Conservation (phyloP, 2,888 invertebrate species). For the Uloborus plumipes region DNA sequence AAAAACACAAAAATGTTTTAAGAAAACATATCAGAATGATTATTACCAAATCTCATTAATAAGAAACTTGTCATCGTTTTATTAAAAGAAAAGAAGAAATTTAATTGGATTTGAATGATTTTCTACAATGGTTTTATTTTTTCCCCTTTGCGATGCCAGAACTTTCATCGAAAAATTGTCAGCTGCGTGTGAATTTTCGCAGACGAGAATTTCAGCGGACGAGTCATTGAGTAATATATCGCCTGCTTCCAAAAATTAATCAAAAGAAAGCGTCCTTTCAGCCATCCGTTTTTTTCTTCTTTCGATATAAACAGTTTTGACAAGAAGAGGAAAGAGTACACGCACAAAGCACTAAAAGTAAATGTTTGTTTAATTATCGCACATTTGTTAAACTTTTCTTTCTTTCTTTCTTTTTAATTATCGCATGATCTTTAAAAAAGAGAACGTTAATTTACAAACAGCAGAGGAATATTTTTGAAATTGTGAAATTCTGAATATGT, state of each 20-base stretch:
- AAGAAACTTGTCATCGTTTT: slow-evolving; percentile 52
- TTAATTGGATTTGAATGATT: slow-evolving; percentile 60
- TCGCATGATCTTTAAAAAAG: slow-evolving; percentile 39
- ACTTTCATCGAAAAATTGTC: slow-evolving; percentile 44
- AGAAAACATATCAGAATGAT: slow-evolving; percentile 2
- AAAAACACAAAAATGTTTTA: too few relatives aligned
- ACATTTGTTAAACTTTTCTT: slow-evolving; percentile 34
- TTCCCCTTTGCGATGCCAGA: slow-evolving; percentile 4
- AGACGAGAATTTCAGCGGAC: slow-evolving; percentile 44
- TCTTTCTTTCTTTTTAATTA: slow-evolving; percentile 48
- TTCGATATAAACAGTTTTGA: slow-evolving; percentile 15
- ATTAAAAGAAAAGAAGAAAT: slow-evolving; percentile 20
- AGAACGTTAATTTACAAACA: too few relatives aligned
- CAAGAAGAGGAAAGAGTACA: slow-evolving; percentile 15
- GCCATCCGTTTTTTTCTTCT: not conserved
- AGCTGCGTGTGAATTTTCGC: slow-evolving; percentile 54
- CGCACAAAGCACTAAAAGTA: slow-evolving; percentile 21
- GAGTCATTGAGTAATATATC: slow-evolving; percentile 43
- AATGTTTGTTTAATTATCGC: slow-evolving; percentile 57
- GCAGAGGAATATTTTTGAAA: slow-evolving; percentile 18
- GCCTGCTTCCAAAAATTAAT: slow-evolving; percentile 47
- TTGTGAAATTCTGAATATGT: slow-evolving; percentile 38
- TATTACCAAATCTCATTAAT: slow-evolving; percentile 47
- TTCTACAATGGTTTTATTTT: slow-evolving; percentile 31
- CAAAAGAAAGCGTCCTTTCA: slow-evolving; percentile 43